Evolutionary conservation across 2,888 invertebrate species (phyloP).

Genomic region (Scelioninae gen. 2): DNA sequence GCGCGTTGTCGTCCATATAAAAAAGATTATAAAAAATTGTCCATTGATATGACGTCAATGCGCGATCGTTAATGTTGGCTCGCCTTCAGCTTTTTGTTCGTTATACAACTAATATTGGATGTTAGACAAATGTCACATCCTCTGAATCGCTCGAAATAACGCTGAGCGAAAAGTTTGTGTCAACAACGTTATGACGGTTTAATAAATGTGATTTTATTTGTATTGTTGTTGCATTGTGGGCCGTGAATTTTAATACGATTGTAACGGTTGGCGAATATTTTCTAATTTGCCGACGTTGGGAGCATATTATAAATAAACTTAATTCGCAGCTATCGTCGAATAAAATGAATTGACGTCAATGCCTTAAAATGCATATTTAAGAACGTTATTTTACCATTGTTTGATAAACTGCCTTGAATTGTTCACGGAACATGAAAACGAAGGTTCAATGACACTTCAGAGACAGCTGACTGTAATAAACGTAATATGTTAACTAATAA

Average conservation of each 20-base stretch:
- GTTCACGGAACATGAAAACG: slow-evolving; percentile 3
- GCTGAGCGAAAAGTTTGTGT: slow-evolving; percentile 39
- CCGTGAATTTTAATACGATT: slow-evolving; percentile 7
- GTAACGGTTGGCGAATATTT: slow-evolving; percentile 11
- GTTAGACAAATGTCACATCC: slow-evolving; percentile 51
- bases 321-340: too few relatives aligned
- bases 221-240: slow-evolving; percentile 25
- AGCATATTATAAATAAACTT: background rate
- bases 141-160: slow-evolving; percentile 42
- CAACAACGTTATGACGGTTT: slow-evolving; percentile 35
- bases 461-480: too few relatives aligned
- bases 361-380: too few relatives aligned
- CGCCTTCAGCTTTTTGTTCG: slow-evolving; percentile 52
- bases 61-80: slow-evolving; percentile 50
- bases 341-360: too few relatives aligned
- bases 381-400: too few relatives aligned
- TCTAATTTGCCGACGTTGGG: background rate
- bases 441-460: too few relatives aligned
- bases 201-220: slow-evolving; percentile 25
- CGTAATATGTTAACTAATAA: too few relatives aligned
- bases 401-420: too few relatives aligned
- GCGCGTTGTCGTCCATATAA: slow-evolving; percentile 17
- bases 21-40: slow-evolving; percentile 46
- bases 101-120: slow-evolving; percentile 52
- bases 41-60: slow-evolving; percentile 56